Evolutionary conservation across 2,888 invertebrate genomes (phyloP), one percentile per base, ranked within the genome.

Genomic region (Eupithecia centaureata): DNA sequence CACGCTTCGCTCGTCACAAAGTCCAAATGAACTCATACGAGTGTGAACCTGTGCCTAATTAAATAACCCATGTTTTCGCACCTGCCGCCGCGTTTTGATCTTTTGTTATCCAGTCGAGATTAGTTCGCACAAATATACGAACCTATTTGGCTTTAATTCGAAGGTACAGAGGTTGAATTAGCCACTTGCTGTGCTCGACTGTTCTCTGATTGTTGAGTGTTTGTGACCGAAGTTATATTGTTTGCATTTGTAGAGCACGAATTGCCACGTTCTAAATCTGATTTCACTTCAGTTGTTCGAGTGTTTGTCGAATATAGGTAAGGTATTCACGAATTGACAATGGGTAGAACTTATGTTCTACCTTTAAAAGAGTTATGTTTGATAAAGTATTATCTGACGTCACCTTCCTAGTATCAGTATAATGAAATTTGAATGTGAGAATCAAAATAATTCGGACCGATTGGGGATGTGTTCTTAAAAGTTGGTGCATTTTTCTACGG

Each of bases 11-110:
- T 42, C 28, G 47, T 67, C 25, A 12, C 57, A 7, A 51, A 4
- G 22, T 3, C 27, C 12, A 4, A n/a, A 32, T 35, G 27, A 15
- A 57, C 35, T 58, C 66, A 58, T 70, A 61, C 59, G 61, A 61
- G 70, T 63, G 56, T 70, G 66, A 66, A 70, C 63, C 66, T 63
- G 18, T 12, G 42, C 66, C 62, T 75, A 75, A 75, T 75, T 75
- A 75, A 72, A 75, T 75, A 75, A 67, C 67, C 65, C 69, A 58
- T 73, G 75, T 75, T 73, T 75, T 68, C 73, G 63, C 75, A 75
- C 75, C 75, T 73, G 75, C 67, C 68, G 67, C 67, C 58, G 61
- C 57, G 28, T 64, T 70, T 52, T 61, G 63, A 75, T 75, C 73
- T 73, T 73, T 69, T 73, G 72, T 68, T 72, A 72, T 75, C 69